A percentile compares a stretch with the other conserved stretches of the same genome.
Conservation (phyloP, 1,140 invertebrate species). For the Platorchestia sp. region DNA sequence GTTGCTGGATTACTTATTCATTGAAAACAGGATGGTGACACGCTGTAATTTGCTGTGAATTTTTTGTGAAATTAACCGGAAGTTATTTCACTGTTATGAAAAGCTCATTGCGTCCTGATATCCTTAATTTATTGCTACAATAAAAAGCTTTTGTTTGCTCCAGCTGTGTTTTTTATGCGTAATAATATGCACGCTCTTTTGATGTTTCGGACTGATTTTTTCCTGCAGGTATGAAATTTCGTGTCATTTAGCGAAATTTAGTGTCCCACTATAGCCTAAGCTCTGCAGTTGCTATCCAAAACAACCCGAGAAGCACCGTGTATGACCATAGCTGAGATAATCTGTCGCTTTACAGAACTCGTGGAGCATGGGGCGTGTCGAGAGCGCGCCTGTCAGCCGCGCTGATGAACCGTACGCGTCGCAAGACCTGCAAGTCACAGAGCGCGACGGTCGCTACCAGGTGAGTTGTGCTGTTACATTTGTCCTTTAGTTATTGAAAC, state of each 20-base stretch:
- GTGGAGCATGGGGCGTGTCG: background rate
- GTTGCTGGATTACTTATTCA: background rate
- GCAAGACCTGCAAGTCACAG: slow-evolving; percentile 55
- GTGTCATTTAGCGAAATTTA: background rate
- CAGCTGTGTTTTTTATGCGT: background rate
- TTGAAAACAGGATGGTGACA: background rate
- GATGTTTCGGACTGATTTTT: background rate
- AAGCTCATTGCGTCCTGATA: background rate
- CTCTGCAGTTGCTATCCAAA: background rate
- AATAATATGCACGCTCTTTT: background rate
- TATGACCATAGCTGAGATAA: background rate
- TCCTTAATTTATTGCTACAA: background rate
- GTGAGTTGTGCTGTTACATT: background rate
- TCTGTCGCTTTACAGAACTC: background rate
- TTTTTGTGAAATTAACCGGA: background rate
- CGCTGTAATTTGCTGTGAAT: background rate
- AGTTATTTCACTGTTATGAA: background rate
- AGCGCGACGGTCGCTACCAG: slow-evolving; percentile 56
- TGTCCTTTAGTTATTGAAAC: background rate
- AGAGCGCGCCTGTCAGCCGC: background rate
- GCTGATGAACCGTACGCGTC: slow-evolving; percentile 47
- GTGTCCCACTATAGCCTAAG: background rate
- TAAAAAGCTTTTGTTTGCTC: background rate
- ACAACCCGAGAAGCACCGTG: background rate
- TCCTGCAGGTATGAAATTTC: too few species aligned